Evolutionary conservation across 2,797 vertebrate species (phyloP).

Genomic region (Buphagus erythrorhynchus): DNA sequence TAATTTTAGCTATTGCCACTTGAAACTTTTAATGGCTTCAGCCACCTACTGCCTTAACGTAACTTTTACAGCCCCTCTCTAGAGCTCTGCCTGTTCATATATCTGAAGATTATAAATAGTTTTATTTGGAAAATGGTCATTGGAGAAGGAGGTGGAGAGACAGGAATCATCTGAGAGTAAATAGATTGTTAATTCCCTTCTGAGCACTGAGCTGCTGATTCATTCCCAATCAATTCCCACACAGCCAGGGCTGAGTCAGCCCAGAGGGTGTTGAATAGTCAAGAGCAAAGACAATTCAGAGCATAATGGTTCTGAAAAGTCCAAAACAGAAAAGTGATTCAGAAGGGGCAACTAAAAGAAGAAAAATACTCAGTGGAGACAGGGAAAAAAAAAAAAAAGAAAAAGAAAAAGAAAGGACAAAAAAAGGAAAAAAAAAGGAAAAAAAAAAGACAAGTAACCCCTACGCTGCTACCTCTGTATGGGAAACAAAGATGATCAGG

Average conservation of each 20-base stretch:
- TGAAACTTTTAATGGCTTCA: constrained; percentile 66
- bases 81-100: not conserved
- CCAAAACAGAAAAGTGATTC: constrained; percentile 68
- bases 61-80: constrained; percentile 34
- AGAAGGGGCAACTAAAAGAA: constrained; percentile 29
- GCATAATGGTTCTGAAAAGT: constrained; percentile 52
- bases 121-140: constrained; percentile 49
- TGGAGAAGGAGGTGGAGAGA: constrained; percentile 48
- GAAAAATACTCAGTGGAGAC: not conserved
- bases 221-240: constrained; percentile 66
- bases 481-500: not conserved
- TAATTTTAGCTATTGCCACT: constrained; percentile 68
- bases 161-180: constrained; percentile 30
- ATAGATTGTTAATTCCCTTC: constrained; percentile 52
- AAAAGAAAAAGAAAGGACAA: not conserved
- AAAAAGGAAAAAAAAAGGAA: not conserved
- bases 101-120: constrained; percentile 61
- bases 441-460: not conserved
- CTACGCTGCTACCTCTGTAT: not conserved
- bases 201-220: constrained; percentile 52
- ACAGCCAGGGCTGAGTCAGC: constrained; percentile 73
- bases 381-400: not conserved
- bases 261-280: constrained; percentile 63
- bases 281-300: constrained; percentile 44
- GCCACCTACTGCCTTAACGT: constrained; percentile 38